Base-by-base conservation (phyloP, 1,140 invertebrate species). In the Platorchestia sp. region DNA sequence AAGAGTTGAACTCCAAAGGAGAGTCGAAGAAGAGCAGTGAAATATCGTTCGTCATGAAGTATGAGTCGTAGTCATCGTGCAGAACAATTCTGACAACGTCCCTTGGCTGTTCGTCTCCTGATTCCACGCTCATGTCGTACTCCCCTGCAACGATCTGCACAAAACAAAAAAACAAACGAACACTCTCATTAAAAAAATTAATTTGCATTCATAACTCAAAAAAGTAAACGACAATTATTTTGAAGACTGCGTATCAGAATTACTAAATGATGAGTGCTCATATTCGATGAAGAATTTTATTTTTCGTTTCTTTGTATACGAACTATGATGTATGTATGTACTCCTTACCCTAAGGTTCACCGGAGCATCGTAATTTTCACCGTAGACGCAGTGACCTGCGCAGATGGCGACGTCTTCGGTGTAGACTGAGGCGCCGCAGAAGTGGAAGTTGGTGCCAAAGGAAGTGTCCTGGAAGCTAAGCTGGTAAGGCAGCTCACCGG, bases 401-500 rank as follows among this genome's bases (percentile, higher is more conserved):
- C 22, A 16, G 41, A 95, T 47, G 22, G 41, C 41, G 0, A n/a
- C 0, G 45, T 95, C 5, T 45, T 95, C 93, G 41, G 45, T 41
- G 43, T 51, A 51, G 16, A 95, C 44, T 16, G 44, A 7, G 44
- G 93, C 93, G 0, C n/a, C 93, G 41, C 43, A 95, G 44, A 95
- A 45, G 45, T 47, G 16, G 43, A 5, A 41, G 45, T 51, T 44
- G 44, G 0, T 36, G 0, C 45, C 93, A 44, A 19, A 3, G n/a
- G 19, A n/a, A n/a, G 44, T 42, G 40, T 95, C n/a, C 45, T 97
- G 97, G 5, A 98, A 96, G 0, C 97, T 97, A 0, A 98, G 97
- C 97, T 98, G 98, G 96, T 98, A 98, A 0, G 98, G 98, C 95
- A 97, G 97, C 95, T 98, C 97, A 40, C 97, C 97, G 91, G 98